A percentile compares a stretch with the other conserved stretches of the same genome.
phyloP scores from a whole-genome alignment of 2,113 vertebrate genomes.

The Brachypteracias leptosomus region DNA sequence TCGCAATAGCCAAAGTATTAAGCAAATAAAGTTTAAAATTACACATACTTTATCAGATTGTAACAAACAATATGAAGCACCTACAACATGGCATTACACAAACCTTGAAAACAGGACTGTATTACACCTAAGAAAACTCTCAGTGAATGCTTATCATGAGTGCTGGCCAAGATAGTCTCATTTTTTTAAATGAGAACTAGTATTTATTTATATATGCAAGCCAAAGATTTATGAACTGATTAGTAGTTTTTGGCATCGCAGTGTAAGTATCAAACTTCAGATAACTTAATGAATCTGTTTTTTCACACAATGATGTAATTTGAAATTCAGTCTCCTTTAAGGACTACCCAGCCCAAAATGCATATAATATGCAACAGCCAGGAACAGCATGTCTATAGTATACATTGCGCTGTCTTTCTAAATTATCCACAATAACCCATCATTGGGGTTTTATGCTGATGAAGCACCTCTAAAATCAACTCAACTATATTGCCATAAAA shows the following conservation, averaged over 20 bases:
- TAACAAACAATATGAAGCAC: background rate
- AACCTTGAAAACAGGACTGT: background rate
- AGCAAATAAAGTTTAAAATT: background rate
- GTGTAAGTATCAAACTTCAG: background rate
- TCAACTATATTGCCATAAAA: background rate
- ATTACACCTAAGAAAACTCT: background rate
- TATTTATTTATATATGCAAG: background rate
- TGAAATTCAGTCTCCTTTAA: background rate
- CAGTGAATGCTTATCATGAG: background rate
- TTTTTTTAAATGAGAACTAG: background rate
- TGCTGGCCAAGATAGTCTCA: background rate
- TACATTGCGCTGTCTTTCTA: background rate
- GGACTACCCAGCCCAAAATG: background rate
- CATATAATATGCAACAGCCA: background rate
- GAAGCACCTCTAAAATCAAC: background rate
- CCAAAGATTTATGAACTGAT: slow-evolving; percentile 14
- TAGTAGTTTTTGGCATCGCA: background rate
- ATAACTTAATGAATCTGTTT: background rate
- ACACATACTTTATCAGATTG: background rate
- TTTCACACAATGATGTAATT: background rate
- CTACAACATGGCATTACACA: background rate
- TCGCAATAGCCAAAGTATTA: background rate
- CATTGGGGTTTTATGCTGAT: background rate
- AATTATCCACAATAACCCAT: background rate
- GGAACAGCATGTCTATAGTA: background rate